Base-by-base conservation (phyloP, 2,888 invertebrate genomes). In the Rhagonycha fulva region DNA sequence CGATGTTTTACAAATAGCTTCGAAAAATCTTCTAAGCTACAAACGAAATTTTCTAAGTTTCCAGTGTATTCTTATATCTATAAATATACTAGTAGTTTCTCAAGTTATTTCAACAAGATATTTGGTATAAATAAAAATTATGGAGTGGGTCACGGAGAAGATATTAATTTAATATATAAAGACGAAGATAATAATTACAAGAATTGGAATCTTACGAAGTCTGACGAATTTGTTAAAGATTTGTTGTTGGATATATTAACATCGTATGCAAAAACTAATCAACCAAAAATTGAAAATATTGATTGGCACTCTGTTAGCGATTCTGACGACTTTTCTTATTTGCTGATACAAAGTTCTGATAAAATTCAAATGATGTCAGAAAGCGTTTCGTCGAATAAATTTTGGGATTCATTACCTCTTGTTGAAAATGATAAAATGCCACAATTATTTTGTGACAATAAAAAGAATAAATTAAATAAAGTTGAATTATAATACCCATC, bases 21-120 rank as follows among this genome's bases (percentile, higher is more conserved):
- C 0, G 90, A 91, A 19, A 89, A 89, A 72, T 87, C 91, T 14
- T 89, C 92, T 0, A 89, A 89, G 79, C 80, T 91, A 61, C 92
- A 92, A 82, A 90, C 92, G 0, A 81, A 86, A 14, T 86, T 86
- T 67, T 89, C 90, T 3, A 86, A 88, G 11, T 89, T 90, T 79
- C 91, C 92, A 0, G 89, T 91, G 1, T 91, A 91, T 86, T 87
- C 90, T 70, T 93, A 92, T 83, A 63, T 71, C 12, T 71, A 71
- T 24, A 32, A 61, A 12, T 71, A 63, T n/a, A 28, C 4, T 10
- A 32, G 28, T 24, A 66, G 63, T 14, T 66, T 66, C 4, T 24
- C 26, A 24, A 24, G 7, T 24, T 7, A 23, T 26, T 19, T 10
- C 24, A n/a, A 66, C 24, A 66, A 66, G 4, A n/a, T 14, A 14